phyloP scores from a whole-genome alignment of 2,888 invertebrate genomes.

The Drosophila siamana region DNA sequence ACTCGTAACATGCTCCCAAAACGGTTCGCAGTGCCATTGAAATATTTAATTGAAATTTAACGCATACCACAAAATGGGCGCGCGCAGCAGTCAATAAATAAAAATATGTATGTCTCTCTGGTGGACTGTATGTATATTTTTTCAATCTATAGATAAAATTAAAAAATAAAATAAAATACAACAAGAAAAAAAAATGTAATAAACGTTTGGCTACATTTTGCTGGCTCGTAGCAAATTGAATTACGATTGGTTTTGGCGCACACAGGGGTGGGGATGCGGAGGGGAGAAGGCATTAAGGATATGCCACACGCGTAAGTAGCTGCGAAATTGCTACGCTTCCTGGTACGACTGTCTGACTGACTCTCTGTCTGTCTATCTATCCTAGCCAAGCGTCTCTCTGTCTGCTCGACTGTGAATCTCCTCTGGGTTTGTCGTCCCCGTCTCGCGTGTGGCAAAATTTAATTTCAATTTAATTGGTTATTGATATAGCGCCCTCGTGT shows the following conservation, averaged over 20 bases:
- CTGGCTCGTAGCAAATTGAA: slow-evolving; percentile 71
- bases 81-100: slow-evolving; percentile 70
- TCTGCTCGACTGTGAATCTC: too few relatives aligned
- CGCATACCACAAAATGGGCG: slow-evolving; percentile 67
- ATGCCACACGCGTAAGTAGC: slow-evolving; percentile 72
- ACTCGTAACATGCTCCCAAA: too few relatives aligned
- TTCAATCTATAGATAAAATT: slow-evolving; percentile 39
- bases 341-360: slow-evolving; percentile 34
- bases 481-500: slow-evolving; percentile 76
- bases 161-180: slow-evolving; percentile 37
- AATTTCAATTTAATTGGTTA: slow-evolving; percentile 80
- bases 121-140: slow-evolving; percentile 10
- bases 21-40: slow-evolving; percentile 65
- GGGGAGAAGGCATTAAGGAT: background rate
- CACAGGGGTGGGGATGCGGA: too few relatives aligned
- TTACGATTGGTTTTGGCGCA: slow-evolving; percentile 49
- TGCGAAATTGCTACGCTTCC: slow-evolving; percentile 71
- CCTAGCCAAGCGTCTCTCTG: too few relatives aligned
- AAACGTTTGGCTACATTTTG: slow-evolving; percentile 66
- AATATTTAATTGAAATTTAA: slow-evolving; percentile 81
- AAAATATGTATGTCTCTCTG: slow-evolving; percentile 38
- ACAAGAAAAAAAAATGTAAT: too few relatives aligned
- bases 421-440: slow-evolving; percentile 19
- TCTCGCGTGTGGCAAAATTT: slow-evolving; percentile 65
- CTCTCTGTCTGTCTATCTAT: background rate